phyloP scores from a whole-genome alignment of 2,797 vertebrate species.

The Lerista edwardsae region DNA sequence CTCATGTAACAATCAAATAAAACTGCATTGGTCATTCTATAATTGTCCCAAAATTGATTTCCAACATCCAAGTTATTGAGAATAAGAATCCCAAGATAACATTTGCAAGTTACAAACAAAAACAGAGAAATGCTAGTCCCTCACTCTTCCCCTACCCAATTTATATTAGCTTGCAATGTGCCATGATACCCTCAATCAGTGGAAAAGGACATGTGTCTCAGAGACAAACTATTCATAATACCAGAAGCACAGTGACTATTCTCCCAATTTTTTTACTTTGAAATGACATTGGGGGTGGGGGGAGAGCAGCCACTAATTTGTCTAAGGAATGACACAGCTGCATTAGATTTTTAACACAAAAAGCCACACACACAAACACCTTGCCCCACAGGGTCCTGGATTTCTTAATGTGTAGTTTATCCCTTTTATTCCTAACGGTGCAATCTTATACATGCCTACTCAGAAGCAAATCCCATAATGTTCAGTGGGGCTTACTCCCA shows the following conservation, averaged over 20 bases:
- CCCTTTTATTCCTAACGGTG: neutral
- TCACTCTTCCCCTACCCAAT: neutral
- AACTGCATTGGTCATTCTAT: conserved; percentile 16
- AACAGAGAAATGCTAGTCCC: neutral
- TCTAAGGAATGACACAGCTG: neutral
- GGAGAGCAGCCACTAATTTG: neutral
- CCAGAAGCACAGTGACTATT: neutral
- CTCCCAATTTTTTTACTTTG: neutral
- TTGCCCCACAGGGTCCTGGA: too few relatives aligned
- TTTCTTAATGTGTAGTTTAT: neutral
- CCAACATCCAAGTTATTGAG: conserved; percentile 46
- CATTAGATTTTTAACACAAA: neutral
- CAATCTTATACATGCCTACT: fast-evolving
- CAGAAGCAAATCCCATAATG: too few relatives aligned
- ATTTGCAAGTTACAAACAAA: neutral
- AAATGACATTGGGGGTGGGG: neutral
- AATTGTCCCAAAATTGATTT: conserved; percentile 39
- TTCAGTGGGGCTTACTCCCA: too few relatives aligned
- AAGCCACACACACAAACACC: too few relatives aligned
- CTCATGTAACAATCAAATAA: conserved; percentile 5
- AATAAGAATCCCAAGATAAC: neutral
- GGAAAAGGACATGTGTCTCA: neutral
- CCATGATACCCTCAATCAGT: neutral
- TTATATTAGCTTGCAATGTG: neutral
- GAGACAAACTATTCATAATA: neutral